Conservation (phyloP, 2,888 invertebrate genomes). For the Yponomeuta cagnagella region DNA sequence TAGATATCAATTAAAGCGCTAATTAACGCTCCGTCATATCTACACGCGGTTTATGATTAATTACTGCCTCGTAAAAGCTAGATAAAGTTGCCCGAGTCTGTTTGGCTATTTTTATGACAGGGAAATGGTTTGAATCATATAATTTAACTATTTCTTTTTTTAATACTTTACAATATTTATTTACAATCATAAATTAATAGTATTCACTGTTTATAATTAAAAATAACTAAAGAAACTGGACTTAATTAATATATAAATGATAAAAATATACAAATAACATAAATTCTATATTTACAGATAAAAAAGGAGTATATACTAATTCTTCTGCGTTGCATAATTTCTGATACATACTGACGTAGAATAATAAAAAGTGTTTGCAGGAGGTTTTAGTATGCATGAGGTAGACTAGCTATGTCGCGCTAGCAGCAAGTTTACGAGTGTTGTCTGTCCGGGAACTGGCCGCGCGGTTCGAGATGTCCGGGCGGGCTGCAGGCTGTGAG, state of each 20-base stretch:
- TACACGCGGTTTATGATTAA: constrained; percentile 10
- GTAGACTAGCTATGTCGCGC: not conserved
- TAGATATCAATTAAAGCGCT: constrained; percentile 2
- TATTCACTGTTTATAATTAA: too few relatives aligned
- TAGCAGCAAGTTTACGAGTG: not conserved
- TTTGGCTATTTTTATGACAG: not conserved
- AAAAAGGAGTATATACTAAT: too few relatives aligned
- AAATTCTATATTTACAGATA: too few relatives aligned
- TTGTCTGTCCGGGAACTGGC: not conserved
- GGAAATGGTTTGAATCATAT: not conserved
- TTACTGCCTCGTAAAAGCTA: not conserved
- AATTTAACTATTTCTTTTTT: not conserved
- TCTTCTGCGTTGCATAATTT: too few relatives aligned
- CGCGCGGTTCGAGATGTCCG: not conserved
- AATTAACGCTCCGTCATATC: constrained; percentile 7
- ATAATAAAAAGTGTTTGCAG: too few relatives aligned
- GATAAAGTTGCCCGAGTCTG: not conserved
- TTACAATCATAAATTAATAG: too few relatives aligned
- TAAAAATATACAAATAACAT: too few relatives aligned
- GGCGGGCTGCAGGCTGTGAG: not conserved
- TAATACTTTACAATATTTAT: too few relatives aligned
- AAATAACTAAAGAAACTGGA: too few relatives aligned
- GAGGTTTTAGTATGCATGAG: not conserved
- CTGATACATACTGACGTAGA: too few relatives aligned
- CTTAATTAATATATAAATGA: too few relatives aligned